Percentiles rank a stretch among this genome's conserved stretches.
phyloP scores from a whole-genome alignment of 37 sponge, comb jelly and placozoan species.

The Amphimedon queenslandica region DNA sequence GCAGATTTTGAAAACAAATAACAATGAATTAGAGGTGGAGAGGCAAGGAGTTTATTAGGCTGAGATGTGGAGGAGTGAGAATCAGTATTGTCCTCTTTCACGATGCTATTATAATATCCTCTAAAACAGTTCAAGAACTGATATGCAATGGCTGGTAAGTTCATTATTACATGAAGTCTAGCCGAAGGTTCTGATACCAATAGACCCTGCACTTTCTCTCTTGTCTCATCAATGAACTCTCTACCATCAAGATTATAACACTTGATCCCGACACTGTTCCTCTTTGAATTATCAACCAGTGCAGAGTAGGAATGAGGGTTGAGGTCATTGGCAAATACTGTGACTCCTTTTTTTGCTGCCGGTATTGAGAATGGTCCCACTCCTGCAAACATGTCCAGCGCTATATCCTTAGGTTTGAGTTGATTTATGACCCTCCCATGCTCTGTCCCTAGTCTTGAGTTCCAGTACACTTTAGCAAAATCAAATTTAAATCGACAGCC shows the following conservation, averaged over 20 bases:
- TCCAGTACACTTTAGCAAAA: slow-evolving; percentile 97
- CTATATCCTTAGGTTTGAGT: slow-evolving; percentile 51
- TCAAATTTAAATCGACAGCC: slow-evolving; percentile 84
- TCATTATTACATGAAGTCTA: neutral
- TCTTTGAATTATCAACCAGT: slow-evolving; percentile 68
- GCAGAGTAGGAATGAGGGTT: slow-evolving; percentile 77
- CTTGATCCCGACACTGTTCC: slow-evolving; percentile 55
- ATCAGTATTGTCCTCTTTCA: slow-evolving; percentile 71
- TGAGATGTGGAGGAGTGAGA: slow-evolving; percentile 14
- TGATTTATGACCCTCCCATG: slow-evolving; percentile 59
- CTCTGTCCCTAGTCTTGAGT: slow-evolving; percentile 89
- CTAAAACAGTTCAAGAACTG: slow-evolving; percentile 92
- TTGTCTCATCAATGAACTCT: slow-evolving; percentile 76
- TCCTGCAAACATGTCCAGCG: slow-evolving; percentile 96
- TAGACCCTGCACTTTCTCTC: slow-evolving; percentile 28
- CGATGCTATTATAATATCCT: slow-evolving; percentile 29
- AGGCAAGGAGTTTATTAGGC: neutral
- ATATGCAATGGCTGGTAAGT: slow-evolving; percentile 17
- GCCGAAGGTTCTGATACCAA: slow-evolving; percentile 8
- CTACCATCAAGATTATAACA: slow-evolving; percentile 87
- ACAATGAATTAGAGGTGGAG: slow-evolving; percentile 76
- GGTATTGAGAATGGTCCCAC: slow-evolving; percentile 97
- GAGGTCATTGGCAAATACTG: slow-evolving; percentile 93
- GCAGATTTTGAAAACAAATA: slow-evolving; percentile 64
- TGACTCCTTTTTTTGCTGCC: slow-evolving; percentile 80